Evolutionary conservation across 2,888 invertebrate species (phyloP).

Genomic region (Aplocera efformata): DNA sequence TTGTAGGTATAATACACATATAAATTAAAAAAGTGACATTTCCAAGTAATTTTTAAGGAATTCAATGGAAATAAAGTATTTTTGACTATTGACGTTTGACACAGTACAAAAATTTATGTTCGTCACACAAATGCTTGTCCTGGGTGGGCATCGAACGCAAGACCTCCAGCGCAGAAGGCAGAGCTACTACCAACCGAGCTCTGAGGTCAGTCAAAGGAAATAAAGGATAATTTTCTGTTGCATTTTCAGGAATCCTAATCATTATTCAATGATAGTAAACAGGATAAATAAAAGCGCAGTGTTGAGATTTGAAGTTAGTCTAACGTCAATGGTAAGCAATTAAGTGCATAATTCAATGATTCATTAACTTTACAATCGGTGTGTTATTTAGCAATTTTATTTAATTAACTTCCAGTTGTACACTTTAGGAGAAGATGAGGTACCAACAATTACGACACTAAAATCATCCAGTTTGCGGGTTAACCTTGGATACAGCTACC

Average conservation of each 20-base stretch:
- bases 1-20: too few relatives aligned
- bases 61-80: too few relatives aligned
- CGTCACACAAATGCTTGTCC: too few relatives aligned
- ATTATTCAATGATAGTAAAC: slow-evolving; percentile 76
- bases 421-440: slow-evolving; percentile 83
- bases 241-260: slow-evolving; percentile 48
- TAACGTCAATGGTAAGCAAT: slow-evolving; percentile 71
- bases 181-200: too few relatives aligned
- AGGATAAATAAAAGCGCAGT: slow-evolving; percentile 69
- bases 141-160: too few relatives aligned
- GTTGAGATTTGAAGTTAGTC: slow-evolving; percentile 67
- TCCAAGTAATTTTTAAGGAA: too few relatives aligned
- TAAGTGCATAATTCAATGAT: slow-evolving; percentile 1
- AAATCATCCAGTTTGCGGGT: slow-evolving; percentile 81
- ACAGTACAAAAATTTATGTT: too few relatives aligned
- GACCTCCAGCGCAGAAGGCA: too few relatives aligned
- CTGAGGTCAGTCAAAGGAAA: too few relatives aligned
- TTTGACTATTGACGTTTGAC: too few relatives aligned
- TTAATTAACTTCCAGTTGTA: slow-evolving; percentile 69
- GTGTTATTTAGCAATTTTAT: slow-evolving; percentile 1
- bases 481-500: slow-evolving; percentile 47
- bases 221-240: too few relatives aligned
- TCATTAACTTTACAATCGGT: neutral
- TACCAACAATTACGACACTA: slow-evolving; percentile 84
- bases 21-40: too few relatives aligned